phyloP scores from a whole-genome alignment of 1,140 invertebrate genomes.

The Trinorchestia longiramus region DNA sequence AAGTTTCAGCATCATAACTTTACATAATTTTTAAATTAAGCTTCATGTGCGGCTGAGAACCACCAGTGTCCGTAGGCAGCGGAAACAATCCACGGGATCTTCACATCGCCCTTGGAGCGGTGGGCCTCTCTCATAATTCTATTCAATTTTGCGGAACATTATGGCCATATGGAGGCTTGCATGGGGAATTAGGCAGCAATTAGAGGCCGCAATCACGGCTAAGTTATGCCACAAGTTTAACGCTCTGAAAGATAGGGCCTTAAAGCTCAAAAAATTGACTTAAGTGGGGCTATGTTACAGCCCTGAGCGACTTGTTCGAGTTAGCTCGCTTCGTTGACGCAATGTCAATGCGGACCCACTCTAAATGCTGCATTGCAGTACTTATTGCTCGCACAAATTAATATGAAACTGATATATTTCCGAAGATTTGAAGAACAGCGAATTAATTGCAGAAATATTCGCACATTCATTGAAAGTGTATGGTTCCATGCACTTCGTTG shows the following conservation, averaged over 20 bases:
- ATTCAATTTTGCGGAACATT: conserved; percentile 54
- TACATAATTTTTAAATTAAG: neutral
- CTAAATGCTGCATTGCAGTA: neutral
- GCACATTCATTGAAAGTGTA: no score
- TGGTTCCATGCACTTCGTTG: no score
- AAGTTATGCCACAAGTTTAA: conserved; percentile 55
- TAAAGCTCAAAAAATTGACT: neutral
- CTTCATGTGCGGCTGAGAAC: neutral
- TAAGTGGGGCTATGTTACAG: conserved; percentile 50
- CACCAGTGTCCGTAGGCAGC: neutral
- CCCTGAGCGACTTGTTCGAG: neutral
- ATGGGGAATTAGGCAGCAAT: conserved; percentile 51
- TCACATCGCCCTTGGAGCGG: neutral
- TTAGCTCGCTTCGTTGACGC: neutral
- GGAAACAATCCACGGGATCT: neutral
- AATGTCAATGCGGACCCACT: neutral
- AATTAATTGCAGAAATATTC: neutral
- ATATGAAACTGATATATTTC: neutral
- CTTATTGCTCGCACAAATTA: neutral
- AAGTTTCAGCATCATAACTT: neutral
- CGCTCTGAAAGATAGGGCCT: conserved; percentile 44
- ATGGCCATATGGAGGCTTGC: conserved; percentile 47
- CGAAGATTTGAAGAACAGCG: neutral
- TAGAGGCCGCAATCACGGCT: conserved; percentile 53
- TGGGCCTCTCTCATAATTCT: conserved; percentile 35